Evolutionary conservation across 2,797 vertebrate species (phyloP).

Genomic region (Chelon labrosus): DNA sequence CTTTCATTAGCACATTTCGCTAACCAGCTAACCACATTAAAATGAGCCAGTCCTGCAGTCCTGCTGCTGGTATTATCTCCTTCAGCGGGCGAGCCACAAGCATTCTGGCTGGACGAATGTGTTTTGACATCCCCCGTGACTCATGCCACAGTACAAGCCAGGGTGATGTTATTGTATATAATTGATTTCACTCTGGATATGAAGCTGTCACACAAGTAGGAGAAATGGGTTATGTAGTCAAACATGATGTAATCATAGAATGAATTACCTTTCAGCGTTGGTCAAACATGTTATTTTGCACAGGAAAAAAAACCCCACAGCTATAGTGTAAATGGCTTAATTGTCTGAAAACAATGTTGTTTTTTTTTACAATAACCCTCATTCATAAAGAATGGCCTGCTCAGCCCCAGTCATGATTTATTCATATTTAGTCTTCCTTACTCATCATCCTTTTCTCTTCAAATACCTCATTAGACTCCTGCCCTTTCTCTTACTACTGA

Average conservation of each 20-base stretch:
- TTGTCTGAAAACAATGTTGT: conserved; percentile 9
- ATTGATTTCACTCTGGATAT: conserved; percentile 4
- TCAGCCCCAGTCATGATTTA: conserved; percentile 32
- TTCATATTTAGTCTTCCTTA: conserved; percentile 16
- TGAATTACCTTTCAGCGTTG: background rate
- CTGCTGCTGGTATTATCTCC: conserved; percentile 5
- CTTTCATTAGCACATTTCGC: conserved; percentile 17
- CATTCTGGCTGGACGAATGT: background rate
- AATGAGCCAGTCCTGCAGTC: conserved; percentile 15
- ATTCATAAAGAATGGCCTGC: conserved; percentile 3
- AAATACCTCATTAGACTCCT: conserved; percentile 44
- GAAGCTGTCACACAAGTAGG: background rate
- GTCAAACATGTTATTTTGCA: background rate
- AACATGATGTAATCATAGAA: background rate
- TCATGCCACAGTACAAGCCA: conserved; percentile 23
- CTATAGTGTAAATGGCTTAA: background rate
- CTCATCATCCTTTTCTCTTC: conserved; percentile 18
- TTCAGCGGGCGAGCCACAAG: background rate
- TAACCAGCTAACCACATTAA: conserved; percentile 5
- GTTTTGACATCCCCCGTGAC: conserved; percentile 26
- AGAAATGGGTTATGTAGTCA: background rate
- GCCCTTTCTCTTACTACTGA: conserved; percentile 19
- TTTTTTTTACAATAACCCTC: background rate
- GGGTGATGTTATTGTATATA: conserved; percentile 1
- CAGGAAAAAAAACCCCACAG: too few relatives aligned